These are phyloP conservation scores for Eidolon helvum DNA, from an alignment of 2,113 vertebrate genomes.

Conservation along the genomic window DNA sequence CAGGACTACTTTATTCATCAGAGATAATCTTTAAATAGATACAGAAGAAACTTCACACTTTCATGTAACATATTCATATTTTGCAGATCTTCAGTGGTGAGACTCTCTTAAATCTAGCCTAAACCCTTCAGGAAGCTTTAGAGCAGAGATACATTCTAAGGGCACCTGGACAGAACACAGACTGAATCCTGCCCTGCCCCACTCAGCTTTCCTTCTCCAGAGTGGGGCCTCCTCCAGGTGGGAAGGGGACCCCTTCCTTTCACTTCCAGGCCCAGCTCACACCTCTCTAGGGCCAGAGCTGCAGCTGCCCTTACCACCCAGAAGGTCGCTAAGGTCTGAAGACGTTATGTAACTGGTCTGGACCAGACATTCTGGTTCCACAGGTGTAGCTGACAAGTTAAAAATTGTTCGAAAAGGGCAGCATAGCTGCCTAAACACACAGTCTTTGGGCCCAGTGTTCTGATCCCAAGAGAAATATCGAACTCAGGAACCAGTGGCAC, in stretches of 20 bases:
- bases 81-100: not conserved
- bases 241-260: not conserved
- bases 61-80: too few relatives aligned
- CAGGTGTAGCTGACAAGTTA: slow-evolving; percentile 49
- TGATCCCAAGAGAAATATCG: not conserved
- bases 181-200: not conserved
- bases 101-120: not conserved
- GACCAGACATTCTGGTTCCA: slow-evolving; percentile 59
- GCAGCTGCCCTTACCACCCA: not conserved
- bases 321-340: not conserved
- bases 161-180: not conserved
- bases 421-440: slow-evolving; percentile 25
- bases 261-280: not conserved
- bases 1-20: not conserved
- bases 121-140: not conserved
- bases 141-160: not conserved
- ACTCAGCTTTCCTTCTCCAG: not conserved
- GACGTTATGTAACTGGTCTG: slow-evolving; percentile 49
- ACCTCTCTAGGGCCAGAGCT: not conserved
- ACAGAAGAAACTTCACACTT: not conserved
- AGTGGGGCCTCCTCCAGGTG: not conserved
- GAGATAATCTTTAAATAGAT: not conserved
- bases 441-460: not conserved
- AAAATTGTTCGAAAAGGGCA: slow-evolving; percentile 55
- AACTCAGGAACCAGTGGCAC: not conserved